Evolutionary conservation across 92 coral and sea anemone species (phyloP), one percentile per base, ranked within the genome.

Genomic region (Palythoa caribaeorum): DNA sequence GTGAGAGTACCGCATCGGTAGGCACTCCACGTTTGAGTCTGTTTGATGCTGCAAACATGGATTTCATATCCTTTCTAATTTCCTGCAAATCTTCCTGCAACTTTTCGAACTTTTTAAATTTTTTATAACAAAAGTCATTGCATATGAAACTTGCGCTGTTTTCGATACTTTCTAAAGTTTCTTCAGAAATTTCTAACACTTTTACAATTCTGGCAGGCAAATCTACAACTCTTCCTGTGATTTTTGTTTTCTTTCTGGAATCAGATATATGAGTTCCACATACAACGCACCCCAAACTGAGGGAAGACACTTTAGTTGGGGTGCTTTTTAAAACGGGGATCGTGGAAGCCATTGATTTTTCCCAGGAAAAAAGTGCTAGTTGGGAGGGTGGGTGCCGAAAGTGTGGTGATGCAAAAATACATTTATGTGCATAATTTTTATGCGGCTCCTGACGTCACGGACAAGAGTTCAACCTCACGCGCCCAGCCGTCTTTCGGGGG

Each of bases 151-250:
- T 47, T 39, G 78, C 84, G 63, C 78, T 81, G 74, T 76, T 60
- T 38, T 75, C 62, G 52, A 39, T 39, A 19, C 47, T 53, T 36
- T 55, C 19, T 35, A 17, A 38, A 70, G 75, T 53, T 36, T 55
- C 19, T 35, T n/a, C 54, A 70, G 75, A 70, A 47, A 86, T 38
- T 48, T 76, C 72, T 80, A 86, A 75, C 6, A 60, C 38, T 10
- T 19, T 40, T 53, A 11, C 50, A 35, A 78, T 65, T 36, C 85
- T 51, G 13, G 40, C 60, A 47, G n/a, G 68, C 59, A 86, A n/a
- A 62, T 86, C 89, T 19, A 21, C 20, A 9, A 86, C 89, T 37
- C 79, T 86, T 86, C 84, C 89, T n/a, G 71, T 87, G 36, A 87
- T 59, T 5, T 35, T 78, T 12, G 77, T 87, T 70, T 70, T 50